These are phyloP conservation scores for Agriopis aurantiaria DNA, from an alignment of 2,888 invertebrate species.

Conservation along the genomic window DNA sequence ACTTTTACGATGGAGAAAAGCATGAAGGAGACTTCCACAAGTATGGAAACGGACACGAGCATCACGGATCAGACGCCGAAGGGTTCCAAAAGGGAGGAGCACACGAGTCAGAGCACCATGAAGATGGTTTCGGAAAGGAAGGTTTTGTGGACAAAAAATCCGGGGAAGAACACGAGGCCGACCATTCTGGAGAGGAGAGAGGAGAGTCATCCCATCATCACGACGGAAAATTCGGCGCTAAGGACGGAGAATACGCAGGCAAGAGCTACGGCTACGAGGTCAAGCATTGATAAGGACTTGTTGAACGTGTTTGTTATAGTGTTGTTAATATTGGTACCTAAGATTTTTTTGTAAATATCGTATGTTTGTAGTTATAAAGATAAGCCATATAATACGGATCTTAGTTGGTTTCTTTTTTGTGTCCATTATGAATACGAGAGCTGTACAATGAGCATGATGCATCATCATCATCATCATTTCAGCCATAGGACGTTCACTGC, in stretches of 20 bases:
- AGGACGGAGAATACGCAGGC: constrained; percentile 60
- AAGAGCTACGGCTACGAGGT: constrained; percentile 80
- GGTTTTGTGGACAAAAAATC: constrained; percentile 85
- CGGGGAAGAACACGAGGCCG: constrained; percentile 69
- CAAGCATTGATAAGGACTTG: constrained; percentile 64
- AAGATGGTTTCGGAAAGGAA: constrained; percentile 77
- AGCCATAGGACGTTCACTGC: no score
- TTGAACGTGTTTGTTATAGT: constrained; percentile 66
- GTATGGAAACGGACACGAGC: constrained; percentile 82
- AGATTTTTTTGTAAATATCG: constrained; percentile 75
- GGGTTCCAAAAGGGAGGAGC: constrained; percentile 83
- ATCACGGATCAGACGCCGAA: constrained; percentile 83
- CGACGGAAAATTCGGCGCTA: constrained; percentile 79
- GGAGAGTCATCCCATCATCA: constrained; percentile 80
- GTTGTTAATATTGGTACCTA: constrained; percentile 69
- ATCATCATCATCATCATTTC: no score
- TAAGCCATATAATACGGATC: constrained; percentile 59
- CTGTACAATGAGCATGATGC: no score
- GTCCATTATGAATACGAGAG: neutral
- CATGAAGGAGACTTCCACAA: constrained; percentile 87
- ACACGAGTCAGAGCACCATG: constrained; percentile 82
- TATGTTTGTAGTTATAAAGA: constrained; percentile 64
- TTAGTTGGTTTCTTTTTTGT: constrained; percentile 34
- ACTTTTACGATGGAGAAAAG: constrained; percentile 89
- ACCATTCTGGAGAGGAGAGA: constrained; percentile 82